Base-by-base conservation (phyloP, 2,888 invertebrate species). In the Nebria salina region DNA sequence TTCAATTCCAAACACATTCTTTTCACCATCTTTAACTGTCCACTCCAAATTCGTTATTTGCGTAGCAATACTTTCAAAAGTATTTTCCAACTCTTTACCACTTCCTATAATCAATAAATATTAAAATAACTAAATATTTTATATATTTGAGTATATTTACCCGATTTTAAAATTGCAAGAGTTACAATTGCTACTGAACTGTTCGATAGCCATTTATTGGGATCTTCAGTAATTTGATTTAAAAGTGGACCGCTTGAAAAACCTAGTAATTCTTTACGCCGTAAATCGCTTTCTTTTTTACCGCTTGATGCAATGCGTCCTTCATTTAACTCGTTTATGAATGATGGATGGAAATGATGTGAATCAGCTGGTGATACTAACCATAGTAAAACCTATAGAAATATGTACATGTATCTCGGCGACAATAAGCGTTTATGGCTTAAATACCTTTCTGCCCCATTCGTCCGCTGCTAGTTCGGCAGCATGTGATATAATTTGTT, bases 361-460 rank as follows among this genome's bases (percentile, higher is more conserved):
- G 93, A 91, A 86, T 97, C 94, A 68, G 94, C 93, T 0, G 97
- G 96, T 72, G 95, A 94, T 13, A 98, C 92, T 26, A 98, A 90
- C 93, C 98, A 98, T 82, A 96, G 92, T 76, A 98, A 86, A 0
- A 92, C 91, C 92, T 92, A 85, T 2, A 87, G 20, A 87, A 20
- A 70, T 26, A 76, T n/a, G n/a, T 43, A 70, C 6, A 70, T 15
- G 11, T 74, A 43, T 5, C 34, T 34, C 34, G 4, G 34, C 0
- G 3, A 54, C 54, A 54, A 54, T 54, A 4, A 13, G 2, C 13
- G 8, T 54, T n/a, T 42, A 2, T 34, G 15, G 9, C 11, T 0
- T 4, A 25, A 11, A 70, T 80, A 98, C 95, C 89, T 95, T 95
- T 83, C 95, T 93, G 0, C 98, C 98, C 92, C 95, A 94, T 87